Percentiles rank a stretch among this genome's conserved stretches.
These are phyloP conservation scores for Melitaea athalia DNA, from an alignment of 2,888 invertebrate species.

Conservation along the genomic window DNA sequence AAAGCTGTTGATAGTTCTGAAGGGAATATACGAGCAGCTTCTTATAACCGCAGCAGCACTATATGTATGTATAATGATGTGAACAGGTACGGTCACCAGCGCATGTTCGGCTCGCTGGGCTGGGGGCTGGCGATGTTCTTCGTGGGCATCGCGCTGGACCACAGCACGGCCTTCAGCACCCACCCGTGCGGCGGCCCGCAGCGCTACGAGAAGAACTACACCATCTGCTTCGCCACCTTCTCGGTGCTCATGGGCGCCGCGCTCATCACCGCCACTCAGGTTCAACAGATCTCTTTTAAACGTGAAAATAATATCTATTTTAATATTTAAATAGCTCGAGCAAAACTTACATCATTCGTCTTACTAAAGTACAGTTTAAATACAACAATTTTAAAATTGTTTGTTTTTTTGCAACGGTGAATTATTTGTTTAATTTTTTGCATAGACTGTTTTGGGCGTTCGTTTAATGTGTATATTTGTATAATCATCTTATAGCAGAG, in stretches of 20 bases:
- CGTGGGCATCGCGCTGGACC: slow-evolving; percentile 97
- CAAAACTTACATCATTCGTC: too few relatives aligned
- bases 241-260: slow-evolving; percentile 98
- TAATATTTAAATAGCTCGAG: too few relatives aligned
- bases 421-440: too few relatives aligned
- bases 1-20: too few relatives aligned
- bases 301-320: not conserved
- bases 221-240: slow-evolving; percentile 98
- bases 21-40: too few relatives aligned
- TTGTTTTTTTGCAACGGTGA: too few relatives aligned
- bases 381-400: too few relatives aligned
- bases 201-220: slow-evolving; percentile 97
- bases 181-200: slow-evolving; percentile 95
- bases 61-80: not conserved
- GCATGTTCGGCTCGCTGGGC: slow-evolving; percentile 98
- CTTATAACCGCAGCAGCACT: too few relatives aligned
- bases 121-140: slow-evolving; percentile 99
- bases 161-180: slow-evolving; percentile 96
- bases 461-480: too few relatives aligned
- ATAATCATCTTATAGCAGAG: too few relatives aligned
- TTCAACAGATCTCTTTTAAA: slow-evolving; percentile 53
- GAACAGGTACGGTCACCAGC: slow-evolving; percentile 93
- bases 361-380: too few relatives aligned
- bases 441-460: too few relatives aligned
- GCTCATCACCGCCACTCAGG: slow-evolving; percentile 94